phyloP scores from a whole-genome alignment of 2,888 invertebrate genomes.

The Melieria omissa region DNA sequence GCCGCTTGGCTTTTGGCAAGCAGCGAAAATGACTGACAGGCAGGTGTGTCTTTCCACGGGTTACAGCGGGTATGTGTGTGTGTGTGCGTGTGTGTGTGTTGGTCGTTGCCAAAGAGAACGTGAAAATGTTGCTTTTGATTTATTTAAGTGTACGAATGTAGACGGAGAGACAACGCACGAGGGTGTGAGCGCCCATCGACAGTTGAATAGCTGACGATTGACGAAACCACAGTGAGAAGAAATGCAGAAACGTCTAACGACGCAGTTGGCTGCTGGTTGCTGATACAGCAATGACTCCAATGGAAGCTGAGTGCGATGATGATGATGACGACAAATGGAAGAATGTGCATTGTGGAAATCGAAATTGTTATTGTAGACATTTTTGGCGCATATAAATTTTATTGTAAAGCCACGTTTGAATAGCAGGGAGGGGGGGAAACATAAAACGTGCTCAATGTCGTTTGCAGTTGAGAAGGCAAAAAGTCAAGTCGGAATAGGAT shows the following conservation, averaged over 20 bases:
- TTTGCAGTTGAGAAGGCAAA: not conserved
- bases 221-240: not conserved
- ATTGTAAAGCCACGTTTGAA: slow-evolving; percentile 11
- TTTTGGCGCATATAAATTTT: slow-evolving; percentile 15
- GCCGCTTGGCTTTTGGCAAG: too few species aligned
- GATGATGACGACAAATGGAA: not conserved
- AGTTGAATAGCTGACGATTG: not conserved
- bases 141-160: slow-evolving; percentile 8
- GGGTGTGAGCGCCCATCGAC: too few species aligned
- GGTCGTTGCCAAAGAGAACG: not conserved
- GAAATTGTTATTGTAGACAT: slow-evolving; percentile 5
- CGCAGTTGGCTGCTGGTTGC: not conserved
- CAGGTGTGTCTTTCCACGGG: not conserved
- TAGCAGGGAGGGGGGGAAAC: not conserved
- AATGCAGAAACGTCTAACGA: not conserved
- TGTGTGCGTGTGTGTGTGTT: too few species aligned
- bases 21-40: not conserved
- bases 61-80: not conserved
- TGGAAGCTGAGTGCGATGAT: not conserved
- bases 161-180: not conserved
- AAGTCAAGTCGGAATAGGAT: too few species aligned
- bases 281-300: not conserved
- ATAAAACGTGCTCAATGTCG: slow-evolving; percentile 23
- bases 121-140: slow-evolving; percentile 21
- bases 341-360: slow-evolving; percentile 12